phyloP scores from a whole-genome alignment of 2,113 vertebrate species.

The Brachypteracias leptosomus region DNA sequence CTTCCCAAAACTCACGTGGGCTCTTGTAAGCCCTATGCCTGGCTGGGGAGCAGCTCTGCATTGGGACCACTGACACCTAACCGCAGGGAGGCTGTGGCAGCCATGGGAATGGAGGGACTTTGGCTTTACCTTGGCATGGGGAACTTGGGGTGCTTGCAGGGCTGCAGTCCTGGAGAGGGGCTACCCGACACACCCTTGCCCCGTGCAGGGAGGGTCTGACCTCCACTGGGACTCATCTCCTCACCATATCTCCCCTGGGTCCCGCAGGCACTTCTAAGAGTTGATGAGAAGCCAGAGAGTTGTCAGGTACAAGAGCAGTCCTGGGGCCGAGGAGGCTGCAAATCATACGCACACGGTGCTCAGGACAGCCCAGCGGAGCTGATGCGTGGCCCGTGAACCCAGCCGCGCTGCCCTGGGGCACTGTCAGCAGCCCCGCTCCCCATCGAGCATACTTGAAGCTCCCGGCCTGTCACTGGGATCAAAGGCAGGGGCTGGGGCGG shows the following conservation, averaged over 20 bases:
- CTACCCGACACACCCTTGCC: neutral
- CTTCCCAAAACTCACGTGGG: constrained; percentile 45
- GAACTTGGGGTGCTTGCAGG: rapidly evolving
- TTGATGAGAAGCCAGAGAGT: constrained; percentile 21
- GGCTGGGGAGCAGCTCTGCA: neutral
- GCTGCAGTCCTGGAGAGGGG: neutral
- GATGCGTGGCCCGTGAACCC: neutral
- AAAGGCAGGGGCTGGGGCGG: constrained; percentile 36
- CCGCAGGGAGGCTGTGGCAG: rapidly evolving
- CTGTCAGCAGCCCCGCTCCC: neutral
- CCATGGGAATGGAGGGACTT: no score
- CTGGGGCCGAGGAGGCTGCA: neutral
- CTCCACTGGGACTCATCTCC: neutral
- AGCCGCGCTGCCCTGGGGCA: neutral
- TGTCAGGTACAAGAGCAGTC: constrained; percentile 4
- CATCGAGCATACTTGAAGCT: neutral
- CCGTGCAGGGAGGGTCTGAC: neutral
- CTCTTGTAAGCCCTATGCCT: neutral
- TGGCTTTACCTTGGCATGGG: neutral
- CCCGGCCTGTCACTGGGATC: constrained; percentile 60
- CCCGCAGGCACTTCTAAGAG: neutral
- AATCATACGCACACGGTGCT: neutral
- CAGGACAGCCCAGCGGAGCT: neutral
- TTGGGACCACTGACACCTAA: rapidly evolving
- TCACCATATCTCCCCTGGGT: neutral